Base-by-base conservation (phyloP, 2,113 vertebrate species). In the Aptenodytes patagonicus region DNA sequence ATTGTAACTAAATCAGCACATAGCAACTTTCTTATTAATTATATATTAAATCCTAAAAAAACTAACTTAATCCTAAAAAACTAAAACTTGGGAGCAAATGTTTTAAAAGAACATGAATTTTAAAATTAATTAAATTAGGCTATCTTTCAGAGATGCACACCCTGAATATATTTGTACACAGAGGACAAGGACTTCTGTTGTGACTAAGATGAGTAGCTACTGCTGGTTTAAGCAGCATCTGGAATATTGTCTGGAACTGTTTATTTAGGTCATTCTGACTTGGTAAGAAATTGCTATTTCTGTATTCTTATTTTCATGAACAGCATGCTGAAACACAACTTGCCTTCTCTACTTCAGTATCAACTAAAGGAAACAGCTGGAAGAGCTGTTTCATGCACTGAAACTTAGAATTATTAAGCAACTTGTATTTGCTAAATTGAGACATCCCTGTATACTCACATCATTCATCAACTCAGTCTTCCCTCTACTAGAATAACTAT, bases 371-470 rank as follows among this genome's bases (percentile, higher is more conserved):
- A 87, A 87, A 71, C 4, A 75, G 18, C 11, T 76, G 20, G 13
- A 90, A 76, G 22, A 46, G 3, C 2, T 58, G 11, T 29, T 87
- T 54, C 8, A 20, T 77, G 5, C 9, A 29, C 7, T 38, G 26
- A 42, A 81, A 72, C 6, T 68, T 64, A 54, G 15, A 64, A 76
- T 70, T 73, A 28, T 62, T 64, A 40, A 57, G 3, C 3, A n/a
- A 55, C 10, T 60, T 70, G 1, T 40, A 36, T 58, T 73, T 70
- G 4, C 11, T 91, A 54, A 71, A 82, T 7, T 84, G 60, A 70
- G 80, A 78, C 52, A 57, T 40, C 14, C 38, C 7, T 52, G 36
- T 36, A 28, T 60, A 32, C 2, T 82, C 26, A 26, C 0, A 0
- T 26, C 4, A 38, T 29, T 47, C 29, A 75, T 54, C 22, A 91